These are phyloP conservation scores for Sus scrofa DNA, from an alignment of 2,113 vertebrate species.

Conservation along the genomic window T2T-Sscrofa CM000826.6:127215501-127216000, in stretches of 20 bases:
- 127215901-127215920: slow-evolving; percentile 83
- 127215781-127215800: slow-evolving; percentile 87
- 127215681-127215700: slow-evolving; percentile 28
- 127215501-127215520: slow-evolving; percentile 9
- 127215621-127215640: background rate
- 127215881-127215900: slow-evolving; percentile 81
- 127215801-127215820: slow-evolving; percentile 79
- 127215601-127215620: background rate
- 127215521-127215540: background rate
- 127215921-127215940: slow-evolving; percentile 87
- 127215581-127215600: slow-evolving; percentile 25
- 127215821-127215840: slow-evolving; percentile 77
- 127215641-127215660: background rate
- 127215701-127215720: slow-evolving; percentile 15
- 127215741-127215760: slow-evolving; percentile 79
- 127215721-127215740: slow-evolving; percentile 70
- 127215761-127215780: slow-evolving; percentile 82
- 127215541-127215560: slow-evolving; percentile 35
- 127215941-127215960: slow-evolving; percentile 82
- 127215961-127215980: slow-evolving; percentile 71
- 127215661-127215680: slow-evolving; percentile 8
- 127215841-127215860: slow-evolving; percentile 78
- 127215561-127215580: slow-evolving; percentile 17
- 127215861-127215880: slow-evolving; percentile 84
- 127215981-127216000: slow-evolving; percentile 66